These are phyloP conservation scores for Rhaphigaster nebulosa DNA, from an alignment of 2,888 invertebrate genomes.

Conservation along the genomic window DNA sequence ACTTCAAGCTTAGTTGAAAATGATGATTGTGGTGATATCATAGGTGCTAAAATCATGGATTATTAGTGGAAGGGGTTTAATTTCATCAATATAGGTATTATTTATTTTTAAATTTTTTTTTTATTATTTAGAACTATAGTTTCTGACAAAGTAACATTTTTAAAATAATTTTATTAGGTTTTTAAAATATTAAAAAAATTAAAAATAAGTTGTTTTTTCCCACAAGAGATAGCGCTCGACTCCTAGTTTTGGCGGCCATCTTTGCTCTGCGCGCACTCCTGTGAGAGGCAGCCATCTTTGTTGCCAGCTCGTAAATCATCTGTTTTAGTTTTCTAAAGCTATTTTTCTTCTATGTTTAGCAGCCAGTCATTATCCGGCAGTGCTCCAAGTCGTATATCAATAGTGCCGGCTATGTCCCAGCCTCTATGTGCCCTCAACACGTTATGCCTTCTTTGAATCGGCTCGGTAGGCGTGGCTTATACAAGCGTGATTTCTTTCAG, in stretches of 20 bases:
- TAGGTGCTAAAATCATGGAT: background rate
- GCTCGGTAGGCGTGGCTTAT: constrained; percentile 61
- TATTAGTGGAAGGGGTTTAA: background rate
- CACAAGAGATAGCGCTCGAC: constrained; percentile 60
- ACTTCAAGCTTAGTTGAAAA: background rate
- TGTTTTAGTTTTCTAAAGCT: constrained; percentile 60
- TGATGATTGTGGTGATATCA: background rate
- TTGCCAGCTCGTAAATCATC: constrained; percentile 62
- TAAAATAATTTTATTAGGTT: background rate
- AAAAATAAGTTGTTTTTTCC: background rate
- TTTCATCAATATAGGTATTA: background rate
- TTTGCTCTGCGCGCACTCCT: constrained; percentile 58
- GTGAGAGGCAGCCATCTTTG: constrained; percentile 62
- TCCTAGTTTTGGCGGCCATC: constrained; percentile 47
- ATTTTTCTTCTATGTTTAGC: constrained; percentile 54
- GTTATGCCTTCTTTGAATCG: constrained; percentile 47
- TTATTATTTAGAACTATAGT: background rate
- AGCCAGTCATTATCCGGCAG: constrained; percentile 22
- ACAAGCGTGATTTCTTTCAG: constrained; percentile 59
- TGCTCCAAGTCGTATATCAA: constrained; percentile 41
- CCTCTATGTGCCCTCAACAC: constrained; percentile 17
- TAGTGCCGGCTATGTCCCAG: constrained; percentile 35
- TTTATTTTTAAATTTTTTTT: background rate
- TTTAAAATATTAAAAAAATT: background rate
- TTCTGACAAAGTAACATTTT: background rate